phyloP scores from a whole-genome alignment of 2,797 vertebrate species.

The Onychomys torridus region DNA sequence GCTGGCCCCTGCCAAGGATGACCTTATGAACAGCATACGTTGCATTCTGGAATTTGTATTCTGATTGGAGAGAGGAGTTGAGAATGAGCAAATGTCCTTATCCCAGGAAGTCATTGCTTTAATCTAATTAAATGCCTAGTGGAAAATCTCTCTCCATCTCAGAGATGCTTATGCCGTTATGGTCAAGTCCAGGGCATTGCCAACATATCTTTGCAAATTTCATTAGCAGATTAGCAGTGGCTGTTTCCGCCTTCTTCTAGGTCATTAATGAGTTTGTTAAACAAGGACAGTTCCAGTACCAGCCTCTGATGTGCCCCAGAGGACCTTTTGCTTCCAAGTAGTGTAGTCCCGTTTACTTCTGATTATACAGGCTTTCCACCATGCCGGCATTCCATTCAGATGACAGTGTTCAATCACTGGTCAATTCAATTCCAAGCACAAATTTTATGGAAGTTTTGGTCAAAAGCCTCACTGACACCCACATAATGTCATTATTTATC shows the following conservation, averaged over 20 bases:
- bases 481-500: background rate
- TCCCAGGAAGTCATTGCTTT: conserved; percentile 67
- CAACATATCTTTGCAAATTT: conserved; percentile 69
- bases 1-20: background rate
- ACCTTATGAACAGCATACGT: background rate
- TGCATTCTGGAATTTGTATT: conserved; percentile 45
- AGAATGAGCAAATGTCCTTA: conserved; percentile 19
- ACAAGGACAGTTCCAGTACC: conserved; percentile 30
- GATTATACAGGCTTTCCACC: background rate
- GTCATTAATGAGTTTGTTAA: conserved; percentile 72
- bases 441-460: background rate
- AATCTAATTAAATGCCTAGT: conserved; percentile 69
- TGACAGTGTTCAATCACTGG: background rate
- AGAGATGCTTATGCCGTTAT: background rate
- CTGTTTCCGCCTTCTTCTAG: conserved; percentile 55
- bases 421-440: conserved; percentile 35
- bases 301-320: conserved; percentile 32
- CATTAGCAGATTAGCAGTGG: conserved; percentile 72
- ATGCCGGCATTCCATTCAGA: conserved; percentile 25
- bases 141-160: conserved; percentile 64
- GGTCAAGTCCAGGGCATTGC: conserved; percentile 41
- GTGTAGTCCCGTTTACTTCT: background rate
- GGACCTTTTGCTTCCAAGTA: conserved; percentile 56
- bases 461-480: background rate
- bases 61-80: conserved; percentile 14